Evolutionary conservation across 1,140 invertebrate genomes (phyloP), one percentile per base, ranked within the genome.

Genomic region (Aphelinus atriplicis): DNA sequence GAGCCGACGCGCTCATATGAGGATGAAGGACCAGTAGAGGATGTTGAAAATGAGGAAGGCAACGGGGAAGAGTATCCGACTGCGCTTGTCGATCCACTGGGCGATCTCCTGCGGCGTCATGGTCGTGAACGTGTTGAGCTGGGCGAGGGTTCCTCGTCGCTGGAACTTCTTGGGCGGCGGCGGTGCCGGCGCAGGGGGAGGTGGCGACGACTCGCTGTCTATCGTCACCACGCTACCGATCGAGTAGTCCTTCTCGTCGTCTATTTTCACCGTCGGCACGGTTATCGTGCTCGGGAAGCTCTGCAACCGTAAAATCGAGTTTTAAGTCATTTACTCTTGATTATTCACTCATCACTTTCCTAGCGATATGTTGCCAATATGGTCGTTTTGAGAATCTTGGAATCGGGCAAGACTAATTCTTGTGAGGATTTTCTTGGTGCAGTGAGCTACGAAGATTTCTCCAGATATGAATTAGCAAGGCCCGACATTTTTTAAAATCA

Each of bases 31-130:
- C 95, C 95, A 96, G 80, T 96, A 96, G 61, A 96, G 89, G 62
- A 94, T 87, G 81, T 96, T 96, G 81, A 96, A 96, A 60, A 95
- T 89, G 1, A 96, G 79, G 83, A 96, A 96, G 1, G 92, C 86
- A 1, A 92, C 80, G 0, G 95, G 95, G 83, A 96, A 96, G 2
- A 94, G 84, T 26, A 95, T 87, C 50, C 95, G 89, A 46, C 94
- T 94, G 7, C 94, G 90, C 79, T 90, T 92, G 85, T 96, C 95
- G 60, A 96, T 95, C 94, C 94, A 95, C 58, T 93, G 93, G 68
- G 95, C 93, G 56, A 95, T 95, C 84, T 95, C 93, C 79, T 95
- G 94, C 0, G 95, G 94, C 1, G 94, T 95, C 90, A 95, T 94
- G 2, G 93, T 95, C 9, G 94, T 94, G 89, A 94, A 94, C 45